Evolutionary conservation across 2,797 vertebrate species (phyloP).

Genomic region (Sebastes ruberrimus): DNA sequence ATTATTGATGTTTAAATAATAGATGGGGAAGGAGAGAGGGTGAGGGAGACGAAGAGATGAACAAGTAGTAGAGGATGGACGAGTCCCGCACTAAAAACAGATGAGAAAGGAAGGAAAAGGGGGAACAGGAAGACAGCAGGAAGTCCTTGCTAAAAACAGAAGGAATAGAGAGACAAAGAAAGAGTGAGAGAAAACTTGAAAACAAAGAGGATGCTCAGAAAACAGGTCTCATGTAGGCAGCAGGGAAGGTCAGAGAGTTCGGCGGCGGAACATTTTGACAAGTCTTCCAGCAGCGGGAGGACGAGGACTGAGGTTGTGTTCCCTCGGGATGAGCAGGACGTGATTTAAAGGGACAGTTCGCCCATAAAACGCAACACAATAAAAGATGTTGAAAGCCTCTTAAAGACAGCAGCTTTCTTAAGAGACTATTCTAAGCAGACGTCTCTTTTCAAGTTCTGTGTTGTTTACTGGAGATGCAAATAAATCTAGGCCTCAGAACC

Average conservation of each 20-base stretch:
- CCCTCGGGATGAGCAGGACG: conserved; percentile 30
- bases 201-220: not conserved
- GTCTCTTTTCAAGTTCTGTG: not conserved
- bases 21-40: conserved; percentile 55
- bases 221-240: conserved; percentile 22
- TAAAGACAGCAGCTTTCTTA: not conserved
- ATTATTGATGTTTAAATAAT: conserved; percentile 80
- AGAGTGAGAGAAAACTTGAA: not conserved
- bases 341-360: conserved; percentile 58
- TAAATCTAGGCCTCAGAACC: conserved; percentile 42
- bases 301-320: conserved; percentile 29
- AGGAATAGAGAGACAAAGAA: not conserved
- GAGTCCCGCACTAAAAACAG: conserved; percentile 25
- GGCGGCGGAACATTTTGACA: conserved; percentile 49
- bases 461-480: conserved; percentile 45
- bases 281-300: conserved; percentile 34
- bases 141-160: conserved; percentile 7
- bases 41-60: conserved; percentile 15
- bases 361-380: conserved; percentile 9
- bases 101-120: conserved; percentile 6
- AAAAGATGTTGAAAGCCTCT: conserved; percentile 25
- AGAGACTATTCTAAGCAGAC: not conserved
- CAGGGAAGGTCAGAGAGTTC: conserved; percentile 44
- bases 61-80: conserved; percentile 8
- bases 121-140: not conserved